phyloP scores from a whole-genome alignment of 2,888 invertebrate genomes.

The Sarcophaga caerulescens region DNA sequence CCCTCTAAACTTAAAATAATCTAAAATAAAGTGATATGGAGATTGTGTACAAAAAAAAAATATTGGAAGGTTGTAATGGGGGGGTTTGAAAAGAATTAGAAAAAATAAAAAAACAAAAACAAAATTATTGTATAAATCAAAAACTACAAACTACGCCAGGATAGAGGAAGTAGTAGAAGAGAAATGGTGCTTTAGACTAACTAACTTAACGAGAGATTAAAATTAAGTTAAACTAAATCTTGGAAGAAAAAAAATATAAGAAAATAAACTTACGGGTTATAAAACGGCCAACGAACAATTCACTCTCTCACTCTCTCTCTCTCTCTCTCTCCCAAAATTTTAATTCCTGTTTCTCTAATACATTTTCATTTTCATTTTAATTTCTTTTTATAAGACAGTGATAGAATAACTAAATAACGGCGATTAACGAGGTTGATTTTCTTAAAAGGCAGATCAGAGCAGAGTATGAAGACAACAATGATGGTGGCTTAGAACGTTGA shows the following conservation, averaged over 20 bases:
- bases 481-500: constrained; percentile 52
- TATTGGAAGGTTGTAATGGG: background rate
- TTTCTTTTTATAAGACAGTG: constrained; percentile 19
- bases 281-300: constrained; percentile 66
- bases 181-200: constrained; percentile 60
- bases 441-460: constrained; percentile 18
- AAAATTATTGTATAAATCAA: background rate
- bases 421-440: constrained; percentile 30
- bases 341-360: constrained; percentile 16
- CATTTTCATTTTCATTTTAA: background rate
- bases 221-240: constrained; percentile 60
- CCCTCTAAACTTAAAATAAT: constrained; percentile 13
- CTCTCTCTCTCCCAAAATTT: constrained; percentile 15
- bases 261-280: constrained; percentile 77
- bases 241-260: constrained; percentile 56
- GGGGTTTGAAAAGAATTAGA: constrained; percentile 13
- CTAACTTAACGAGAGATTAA: constrained; percentile 54
- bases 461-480: constrained; percentile 59
- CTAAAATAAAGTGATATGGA: constrained; percentile 7
- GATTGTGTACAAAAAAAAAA: background rate
- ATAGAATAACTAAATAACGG: constrained; percentile 36
- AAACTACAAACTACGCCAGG: constrained; percentile 46
- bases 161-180: constrained; percentile 37
- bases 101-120: constrained; percentile 26
- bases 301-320: constrained; percentile 21